Evolutionary conservation across 2,888 invertebrate species (phyloP).

Genomic region (Microchrysa polita): DNA sequence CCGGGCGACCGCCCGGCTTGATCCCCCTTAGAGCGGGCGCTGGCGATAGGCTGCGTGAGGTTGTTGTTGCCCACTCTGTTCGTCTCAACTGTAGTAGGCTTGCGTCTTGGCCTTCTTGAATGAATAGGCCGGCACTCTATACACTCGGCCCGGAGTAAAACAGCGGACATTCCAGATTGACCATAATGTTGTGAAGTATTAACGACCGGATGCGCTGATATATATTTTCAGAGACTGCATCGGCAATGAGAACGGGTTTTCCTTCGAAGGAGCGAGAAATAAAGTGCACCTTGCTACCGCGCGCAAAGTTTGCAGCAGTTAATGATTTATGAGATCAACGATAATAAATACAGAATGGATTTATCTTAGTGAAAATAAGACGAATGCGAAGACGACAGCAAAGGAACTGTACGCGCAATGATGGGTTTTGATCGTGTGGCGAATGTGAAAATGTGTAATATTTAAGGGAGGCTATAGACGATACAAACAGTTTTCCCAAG

Average conservation of each 20-base stretch:
- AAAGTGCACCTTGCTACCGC: slow-evolving; percentile 56
- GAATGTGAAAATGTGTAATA: background rate
- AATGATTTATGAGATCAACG: slow-evolving; percentile 56
- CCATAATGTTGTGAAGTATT: slow-evolving; percentile 51
- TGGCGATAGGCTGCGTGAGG: too few species aligned
- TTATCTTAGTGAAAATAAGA: slow-evolving; percentile 47
- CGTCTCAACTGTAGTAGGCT: too few species aligned
- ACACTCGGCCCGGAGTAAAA: too few species aligned
- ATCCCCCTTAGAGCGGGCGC: too few species aligned
- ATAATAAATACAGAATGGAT: slow-evolving; percentile 55
- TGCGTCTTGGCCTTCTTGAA: too few species aligned
- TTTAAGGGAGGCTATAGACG: slow-evolving; percentile 5
- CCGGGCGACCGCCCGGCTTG: too few species aligned
- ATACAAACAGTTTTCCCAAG: too few species aligned
- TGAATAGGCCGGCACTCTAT: too few species aligned
- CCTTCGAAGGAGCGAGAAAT: slow-evolving; percentile 52
- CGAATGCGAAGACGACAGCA: slow-evolving; percentile 38
- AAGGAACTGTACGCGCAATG: slow-evolving; percentile 21
- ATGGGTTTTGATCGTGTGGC: slow-evolving; percentile 23
- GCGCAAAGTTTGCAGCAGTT: slow-evolving; percentile 54
- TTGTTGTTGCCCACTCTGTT: too few species aligned
- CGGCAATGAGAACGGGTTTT: slow-evolving; percentile 45
- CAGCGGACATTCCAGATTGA: slow-evolving; percentile 48
- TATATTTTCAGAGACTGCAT: slow-evolving; percentile 50
- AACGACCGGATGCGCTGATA: slow-evolving; percentile 52